Base-by-base conservation (phyloP, 2,888 invertebrate species). In the Hirtodrosophila alboralis region DNA sequence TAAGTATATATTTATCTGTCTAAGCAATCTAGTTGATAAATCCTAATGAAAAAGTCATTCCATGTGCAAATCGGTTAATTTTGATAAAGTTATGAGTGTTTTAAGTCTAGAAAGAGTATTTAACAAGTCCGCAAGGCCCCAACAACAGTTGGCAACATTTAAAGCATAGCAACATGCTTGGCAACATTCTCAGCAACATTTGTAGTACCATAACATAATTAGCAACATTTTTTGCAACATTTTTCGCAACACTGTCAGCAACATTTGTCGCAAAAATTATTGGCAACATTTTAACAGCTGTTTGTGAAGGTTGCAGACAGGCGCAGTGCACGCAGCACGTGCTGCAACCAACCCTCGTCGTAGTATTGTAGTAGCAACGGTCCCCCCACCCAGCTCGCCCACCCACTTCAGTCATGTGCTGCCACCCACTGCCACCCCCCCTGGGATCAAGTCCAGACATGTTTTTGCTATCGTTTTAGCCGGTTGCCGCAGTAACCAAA, bases 401-500 rank as follows among this genome's bases (percentile, higher is more conserved):
- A n/a, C n/a, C n/a, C n/a, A n/a, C n/a, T n/a, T n/a, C n/a, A n/a
- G n/a, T n/a, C n/a, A n/a, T n/a, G n/a, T n/a, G 34, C 4, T 38
- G 21, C 14, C 48, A 31, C 41, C 13, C 27, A 52, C 23, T 7
- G 14, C 12, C 34, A 16, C 40, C 21, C n/a, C 33, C 9, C 26
- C 23, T 7, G 13, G 23, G 13, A 43, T 28, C 13, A 40, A 18
- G 16, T 30, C 69, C 75, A 79, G 84, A 75, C 84, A 64, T 75
- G 83, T 59, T 75, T 62, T 67, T 70, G 63, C 60, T 59, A 51
- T 34, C 64, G 49, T 71, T 81, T 68, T n/a, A n/a, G 74, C 62
- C 75, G 77, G 86, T 84, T 86, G 77, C 63, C 72, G 48, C 48
- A 61, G 67, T 57, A 65, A 84, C 83, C 52, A 28, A 67, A 66